Conservation (phyloP, 2,888 invertebrate genomes). For the Lymantria dispar region DNA sequence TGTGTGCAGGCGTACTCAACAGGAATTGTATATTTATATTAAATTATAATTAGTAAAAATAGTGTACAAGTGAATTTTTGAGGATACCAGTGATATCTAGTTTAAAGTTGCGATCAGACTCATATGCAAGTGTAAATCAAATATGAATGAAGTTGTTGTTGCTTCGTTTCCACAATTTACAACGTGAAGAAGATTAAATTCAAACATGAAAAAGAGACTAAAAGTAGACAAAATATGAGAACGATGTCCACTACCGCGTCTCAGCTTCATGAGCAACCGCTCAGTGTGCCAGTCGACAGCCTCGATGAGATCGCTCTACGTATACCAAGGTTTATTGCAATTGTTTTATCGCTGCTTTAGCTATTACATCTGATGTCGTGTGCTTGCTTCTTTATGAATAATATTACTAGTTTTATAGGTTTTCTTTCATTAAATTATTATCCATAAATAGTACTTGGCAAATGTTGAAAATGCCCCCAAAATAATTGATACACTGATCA, state of each 20-base stretch:
- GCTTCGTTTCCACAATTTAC: slow-evolving; percentile 96
- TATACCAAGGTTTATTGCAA: slow-evolving; percentile 90
- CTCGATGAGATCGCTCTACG: slow-evolving; percentile 95
- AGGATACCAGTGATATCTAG: slow-evolving; percentile 13
- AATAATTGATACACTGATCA: not conserved
- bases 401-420: not conserved
- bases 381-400: not conserved
- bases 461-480: slow-evolving; percentile 3
- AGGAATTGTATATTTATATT: not conserved
- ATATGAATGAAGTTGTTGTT: slow-evolving; percentile 93
- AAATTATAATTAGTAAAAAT: not conserved
- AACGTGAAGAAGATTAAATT: slow-evolving; percentile 87
- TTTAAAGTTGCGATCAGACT: not conserved
- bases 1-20: not conserved
- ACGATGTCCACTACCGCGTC: slow-evolving; percentile 87
- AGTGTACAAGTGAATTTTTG: slow-evolving; percentile 20
- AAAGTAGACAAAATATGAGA: slow-evolving; percentile 56
- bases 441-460: not conserved
- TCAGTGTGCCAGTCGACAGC: slow-evolving; percentile 92
- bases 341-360: slow-evolving; percentile 38
- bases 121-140: slow-evolving; percentile 20
- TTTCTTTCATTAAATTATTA: not conserved
- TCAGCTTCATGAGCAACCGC: slow-evolving; percentile 91
- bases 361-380: slow-evolving; percentile 14
- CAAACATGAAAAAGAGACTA: slow-evolving; percentile 43